Evolutionary conservation across 2,797 vertebrate species (phyloP), one percentile per base, ranked within the genome.

Genomic region (Ptychadena robeensis): DNA sequence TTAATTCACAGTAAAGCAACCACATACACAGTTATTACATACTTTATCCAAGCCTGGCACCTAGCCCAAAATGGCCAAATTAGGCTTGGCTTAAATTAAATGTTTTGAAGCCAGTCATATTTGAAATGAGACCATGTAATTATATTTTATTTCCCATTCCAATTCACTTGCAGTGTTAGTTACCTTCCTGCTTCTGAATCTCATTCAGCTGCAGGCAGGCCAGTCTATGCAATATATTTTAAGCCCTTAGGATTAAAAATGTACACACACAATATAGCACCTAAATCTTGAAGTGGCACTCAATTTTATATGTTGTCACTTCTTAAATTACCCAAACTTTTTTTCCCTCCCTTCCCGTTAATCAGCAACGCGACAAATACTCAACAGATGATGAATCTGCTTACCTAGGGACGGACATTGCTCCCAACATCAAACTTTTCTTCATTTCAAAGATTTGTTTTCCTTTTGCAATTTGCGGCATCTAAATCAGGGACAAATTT

Each of bases 371-470:
- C 64, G 77, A 73, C 80, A 87, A 82, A 79, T 67, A 81, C 73
- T 87, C 84, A 86, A 86, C 75, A 86, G 85, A 81, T 86, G 84
- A 87, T 86, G 73, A 85, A 87, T 86, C 82, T 75, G 69, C 78
- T 80, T 76, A 85, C 83, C 83, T 80, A 85, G 78, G 83, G 83
- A 85, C 65, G 48, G 78, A 69, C 57, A 63, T 18, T 78, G 37
- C 61, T 85, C 73, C 77, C 86, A 76, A 81, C 79, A 86, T 87
- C 86, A 86, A 74, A 86, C 66, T 78, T 61, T 78, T 82, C 72
- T 68, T 85, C 81, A 86, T 85, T 87, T 86, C 82, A 86, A 87
- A 87, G 86, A 87, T 87, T 87, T 87, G 87, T 86, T 87, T 87
- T 80, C 86, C 84, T 85, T 75, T 86, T 87, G 84, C 86, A 86